Percentiles rank a stretch among this genome's conserved stretches.
These are phyloP conservation scores for Cliona cf. orientalis DNA, from an alignment of 37 sponge, comb jelly and placozoan genomes.

Conservation along the genomic window DNA sequence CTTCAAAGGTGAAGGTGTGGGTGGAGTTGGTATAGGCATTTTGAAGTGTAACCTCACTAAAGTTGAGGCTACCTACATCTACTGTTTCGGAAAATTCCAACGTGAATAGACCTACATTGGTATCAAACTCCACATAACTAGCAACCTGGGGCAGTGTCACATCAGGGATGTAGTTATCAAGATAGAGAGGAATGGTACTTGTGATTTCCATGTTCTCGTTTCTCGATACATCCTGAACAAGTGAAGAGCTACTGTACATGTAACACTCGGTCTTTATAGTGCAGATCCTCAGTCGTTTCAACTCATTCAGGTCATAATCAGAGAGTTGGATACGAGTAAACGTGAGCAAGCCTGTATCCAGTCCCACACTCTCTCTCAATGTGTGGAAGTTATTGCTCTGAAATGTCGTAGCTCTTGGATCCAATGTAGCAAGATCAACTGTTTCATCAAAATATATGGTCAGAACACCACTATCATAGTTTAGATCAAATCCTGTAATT, in stretches of 20 bases:
- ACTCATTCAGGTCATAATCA: constrained; percentile 72
- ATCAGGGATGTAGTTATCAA: constrained; percentile 49
- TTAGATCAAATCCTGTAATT: constrained; percentile 56
- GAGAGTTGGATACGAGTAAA: constrained; percentile 41
- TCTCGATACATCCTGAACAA: constrained; percentile 36
- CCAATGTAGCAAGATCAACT: constrained; percentile 39
- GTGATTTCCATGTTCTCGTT: constrained; percentile 28
- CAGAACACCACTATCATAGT: constrained; percentile 66
- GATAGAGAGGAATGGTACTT: constrained; percentile 4
- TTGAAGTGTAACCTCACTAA: constrained; percentile 31
- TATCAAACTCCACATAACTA: constrained; percentile 53
- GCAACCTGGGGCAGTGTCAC: constrained; percentile 55
- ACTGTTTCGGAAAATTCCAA: constrained; percentile 85
- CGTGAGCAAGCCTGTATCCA: constrained; percentile 43
- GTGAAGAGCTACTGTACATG: constrained; percentile 1
- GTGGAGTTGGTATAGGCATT: constrained; percentile 50
- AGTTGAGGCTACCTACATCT: constrained; percentile 22
- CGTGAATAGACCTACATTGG: constrained; percentile 67
- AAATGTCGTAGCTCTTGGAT: constrained; percentile 49
- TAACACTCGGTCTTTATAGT: constrained; percentile 9
- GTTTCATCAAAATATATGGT: constrained; percentile 83
- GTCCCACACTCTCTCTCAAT: constrained; percentile 12
- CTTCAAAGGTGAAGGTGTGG: constrained; percentile 24
- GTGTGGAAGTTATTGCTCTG: not conserved
- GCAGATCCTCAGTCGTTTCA: constrained; percentile 72